Evolutionary conservation across 1,140 invertebrate species (phyloP).

Genomic region (Leptopilina boulardi): DNA sequence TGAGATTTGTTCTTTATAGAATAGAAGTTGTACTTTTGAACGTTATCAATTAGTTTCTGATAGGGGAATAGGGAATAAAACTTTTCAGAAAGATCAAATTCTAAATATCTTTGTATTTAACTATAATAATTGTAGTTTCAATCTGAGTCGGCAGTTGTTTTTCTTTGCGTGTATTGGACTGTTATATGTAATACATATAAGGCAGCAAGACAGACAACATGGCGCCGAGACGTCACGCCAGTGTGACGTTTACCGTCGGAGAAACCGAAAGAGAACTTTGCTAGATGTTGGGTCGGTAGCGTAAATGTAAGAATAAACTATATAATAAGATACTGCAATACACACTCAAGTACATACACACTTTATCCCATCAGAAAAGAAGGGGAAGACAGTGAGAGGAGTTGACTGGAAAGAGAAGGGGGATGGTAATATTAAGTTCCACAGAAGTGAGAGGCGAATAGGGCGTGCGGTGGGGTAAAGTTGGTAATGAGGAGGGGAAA

Average conservation of each 20-base stretch:
- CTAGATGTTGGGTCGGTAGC: constrained; percentile 40
- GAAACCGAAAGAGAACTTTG: constrained; percentile 37
- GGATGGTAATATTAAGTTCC: constrained; percentile 10
- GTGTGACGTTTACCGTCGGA: constrained; percentile 67
- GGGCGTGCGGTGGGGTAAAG: constrained; percentile 21
- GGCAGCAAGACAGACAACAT: constrained; percentile 72
- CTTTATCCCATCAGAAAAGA: constrained; percentile 38
- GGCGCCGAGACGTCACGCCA: constrained; percentile 70
- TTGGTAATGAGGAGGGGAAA: constrained; percentile 18
- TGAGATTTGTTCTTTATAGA: background rate
- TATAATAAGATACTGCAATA: background rate
- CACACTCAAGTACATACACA: background rate
- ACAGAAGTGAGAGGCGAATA: background rate
- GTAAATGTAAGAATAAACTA: background rate
- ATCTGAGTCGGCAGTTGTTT: too few relatives aligned
- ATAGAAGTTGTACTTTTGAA: background rate
- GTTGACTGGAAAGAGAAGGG: background rate
- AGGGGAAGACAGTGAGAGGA: constrained; percentile 34
- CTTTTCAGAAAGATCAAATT: too few relatives aligned
- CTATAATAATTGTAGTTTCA: too few relatives aligned
- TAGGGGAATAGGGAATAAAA: too few relatives aligned
- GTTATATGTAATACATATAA: background rate
- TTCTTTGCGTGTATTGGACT: too few relatives aligned
- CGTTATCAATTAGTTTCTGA: too few relatives aligned
- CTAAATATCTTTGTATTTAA: too few relatives aligned